Evolutionary conservation across 37 sponge, comb jelly and placozoan genomes (phyloP).

Genomic region (Theonella swinhoei): DNA sequence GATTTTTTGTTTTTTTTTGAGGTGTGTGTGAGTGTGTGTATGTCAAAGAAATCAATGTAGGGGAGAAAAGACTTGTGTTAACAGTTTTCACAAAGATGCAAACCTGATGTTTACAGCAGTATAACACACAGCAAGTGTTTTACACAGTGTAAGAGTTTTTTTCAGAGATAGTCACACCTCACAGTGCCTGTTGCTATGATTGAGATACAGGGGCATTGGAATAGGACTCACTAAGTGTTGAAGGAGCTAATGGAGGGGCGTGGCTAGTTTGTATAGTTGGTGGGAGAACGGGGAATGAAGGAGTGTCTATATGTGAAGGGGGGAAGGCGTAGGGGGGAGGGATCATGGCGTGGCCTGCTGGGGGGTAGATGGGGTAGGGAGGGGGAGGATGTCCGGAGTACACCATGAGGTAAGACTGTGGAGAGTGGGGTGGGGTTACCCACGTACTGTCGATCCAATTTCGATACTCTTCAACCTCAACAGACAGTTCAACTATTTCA

Average conservation of each 20-base stretch:
- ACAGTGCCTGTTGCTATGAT: neutral
- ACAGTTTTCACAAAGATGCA: neutral
- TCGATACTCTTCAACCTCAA: constrained; percentile 71
- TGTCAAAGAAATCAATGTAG: neutral
- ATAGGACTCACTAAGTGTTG: neutral
- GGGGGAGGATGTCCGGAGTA: neutral
- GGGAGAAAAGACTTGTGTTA: neutral
- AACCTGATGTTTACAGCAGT: neutral
- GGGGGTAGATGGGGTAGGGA: neutral
- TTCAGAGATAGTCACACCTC: neutral
- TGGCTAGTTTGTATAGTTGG: neutral
- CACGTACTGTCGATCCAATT: constrained; percentile 74
- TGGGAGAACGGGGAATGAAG: neutral
- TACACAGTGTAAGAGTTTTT: neutral
- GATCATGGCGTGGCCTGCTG: neutral
- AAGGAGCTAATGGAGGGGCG: neutral
- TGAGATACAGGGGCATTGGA: neutral
- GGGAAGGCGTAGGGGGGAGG: neutral
- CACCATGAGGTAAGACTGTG: neutral
- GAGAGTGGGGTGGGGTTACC: neutral
- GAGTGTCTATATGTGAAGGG: neutral
- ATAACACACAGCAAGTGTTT: too few relatives aligned
- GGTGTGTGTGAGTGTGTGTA: neutral
- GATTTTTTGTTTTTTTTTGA: too few relatives aligned
- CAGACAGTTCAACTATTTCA: constrained; percentile 52